Percentiles rank a stretch among this genome's conserved stretches.
phyloP scores from a whole-genome alignment of 1,140 invertebrate species.

The Drosophila cardini region DNA sequence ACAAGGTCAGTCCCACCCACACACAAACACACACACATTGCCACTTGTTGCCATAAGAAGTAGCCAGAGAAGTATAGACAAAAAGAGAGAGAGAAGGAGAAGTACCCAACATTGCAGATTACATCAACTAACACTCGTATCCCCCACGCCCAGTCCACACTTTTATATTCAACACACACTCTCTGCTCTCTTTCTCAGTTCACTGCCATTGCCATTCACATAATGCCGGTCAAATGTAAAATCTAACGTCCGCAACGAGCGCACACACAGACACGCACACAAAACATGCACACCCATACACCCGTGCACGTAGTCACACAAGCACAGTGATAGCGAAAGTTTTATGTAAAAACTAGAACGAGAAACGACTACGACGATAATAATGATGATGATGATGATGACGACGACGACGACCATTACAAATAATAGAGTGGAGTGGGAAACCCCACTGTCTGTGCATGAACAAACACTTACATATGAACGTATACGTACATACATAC shows the following conservation, averaged over 20 bases:
- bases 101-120: constrained; percentile 9
- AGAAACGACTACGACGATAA: constrained; percentile 37
- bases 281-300: constrained; percentile 5
- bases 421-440: constrained; percentile 29
- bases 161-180: neutral
- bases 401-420: constrained; percentile 59
- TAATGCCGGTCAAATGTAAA: constrained; percentile 78
- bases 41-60: constrained; percentile 68
- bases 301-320: constrained; percentile 22
- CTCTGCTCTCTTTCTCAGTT: neutral
- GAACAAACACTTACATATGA: neutral
- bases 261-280: constrained; percentile 16
- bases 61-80: constrained; percentile 27
- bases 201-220: constrained; percentile 32
- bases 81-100: constrained; percentile 15
- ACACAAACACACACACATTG: constrained; percentile 23
- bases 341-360: constrained; percentile 77
- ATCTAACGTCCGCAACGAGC: constrained; percentile 63
- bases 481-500: constrained; percentile 18
- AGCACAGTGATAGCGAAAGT: constrained; percentile 68
- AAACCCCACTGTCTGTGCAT: constrained; percentile 13
- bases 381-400: constrained; percentile 17
- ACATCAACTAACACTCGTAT: constrained; percentile 4
- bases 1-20: constrained; percentile 52
- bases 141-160: neutral